Evolutionary conservation across 2,888 invertebrate genomes (phyloP).

Genomic region (Drosophila emarginata): DNA sequence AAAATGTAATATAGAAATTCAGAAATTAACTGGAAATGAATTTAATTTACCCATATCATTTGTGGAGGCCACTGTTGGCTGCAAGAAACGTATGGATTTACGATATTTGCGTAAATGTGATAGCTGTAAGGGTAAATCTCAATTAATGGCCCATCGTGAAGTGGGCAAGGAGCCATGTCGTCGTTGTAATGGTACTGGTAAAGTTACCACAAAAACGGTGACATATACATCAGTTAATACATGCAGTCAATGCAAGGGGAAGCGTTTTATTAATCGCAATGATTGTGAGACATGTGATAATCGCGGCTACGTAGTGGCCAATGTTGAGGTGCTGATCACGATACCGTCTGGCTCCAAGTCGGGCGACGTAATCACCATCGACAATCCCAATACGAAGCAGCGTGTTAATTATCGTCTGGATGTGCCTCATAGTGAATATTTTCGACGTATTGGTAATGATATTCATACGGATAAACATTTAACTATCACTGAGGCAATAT

Average conservation of each 20-base stretch:
- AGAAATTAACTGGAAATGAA: conserved; percentile 58
- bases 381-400: conserved; percentile 76
- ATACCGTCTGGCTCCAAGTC: conserved; percentile 74
- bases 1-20: conserved; percentile 48
- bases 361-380: conserved; percentile 73
- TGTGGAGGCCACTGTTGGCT: conserved; percentile 76
- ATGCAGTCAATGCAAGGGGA: conserved; percentile 78
- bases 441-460: conserved; percentile 76
- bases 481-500: conserved; percentile 77
- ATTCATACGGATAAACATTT: conserved; percentile 74
- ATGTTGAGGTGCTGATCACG: conserved; percentile 61
- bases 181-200: conserved; percentile 79
- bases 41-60: conserved; percentile 71
- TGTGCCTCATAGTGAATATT: conserved; percentile 73
- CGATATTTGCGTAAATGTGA: conserved; percentile 73
- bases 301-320: conserved; percentile 70
- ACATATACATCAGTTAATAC: conserved; percentile 55
- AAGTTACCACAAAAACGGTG: conserved; percentile 63
- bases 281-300: conserved; percentile 77
- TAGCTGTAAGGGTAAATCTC: conserved; percentile 74
- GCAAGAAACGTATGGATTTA: conserved; percentile 73
- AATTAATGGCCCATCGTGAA: conserved; percentile 59
- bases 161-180: conserved; percentile 74
- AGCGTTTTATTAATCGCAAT: conserved; percentile 72
- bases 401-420: conserved; percentile 65